A percentile compares a stretch with the other conserved stretches of the same genome.
Conservation (phyloP, 2,797 vertebrate genomes). For the Sebastiscus tertius region DNA sequence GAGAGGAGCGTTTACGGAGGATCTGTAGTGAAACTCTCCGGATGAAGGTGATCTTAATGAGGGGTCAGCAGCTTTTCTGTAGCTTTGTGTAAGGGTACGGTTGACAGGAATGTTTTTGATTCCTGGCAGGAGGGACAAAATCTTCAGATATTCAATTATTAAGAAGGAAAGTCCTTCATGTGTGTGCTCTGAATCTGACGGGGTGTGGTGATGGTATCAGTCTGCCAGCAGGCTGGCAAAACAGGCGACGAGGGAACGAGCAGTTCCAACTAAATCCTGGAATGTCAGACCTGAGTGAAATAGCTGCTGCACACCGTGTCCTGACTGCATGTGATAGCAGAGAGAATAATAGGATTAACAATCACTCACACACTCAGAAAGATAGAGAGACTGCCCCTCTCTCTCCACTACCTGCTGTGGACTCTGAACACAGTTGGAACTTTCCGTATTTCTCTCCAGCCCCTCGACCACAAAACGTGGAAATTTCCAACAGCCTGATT, state of each 20-base stretch:
- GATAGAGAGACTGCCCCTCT: slow-evolving; percentile 12
- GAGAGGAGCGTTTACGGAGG: not conserved
- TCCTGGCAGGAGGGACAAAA: not conserved
- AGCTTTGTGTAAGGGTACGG: not conserved
- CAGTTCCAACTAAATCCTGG: slow-evolving; percentile 58
- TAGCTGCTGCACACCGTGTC: slow-evolving; percentile 59
- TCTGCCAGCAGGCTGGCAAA: slow-evolving; percentile 34
- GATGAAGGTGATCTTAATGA: not conserved
- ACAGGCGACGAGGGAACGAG: slow-evolving; percentile 25
- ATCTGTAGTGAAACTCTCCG: not conserved
- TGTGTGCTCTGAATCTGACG: slow-evolving; percentile 4
- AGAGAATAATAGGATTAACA: slow-evolving; percentile 67
- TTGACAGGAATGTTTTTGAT: slow-evolving; percentile 51
- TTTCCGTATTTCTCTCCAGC: slow-evolving; percentile 53
- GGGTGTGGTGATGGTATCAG: slow-evolving; percentile 8
- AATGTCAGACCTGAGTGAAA: slow-evolving; percentile 74
- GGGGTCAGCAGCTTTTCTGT: not conserved
- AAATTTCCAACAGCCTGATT: slow-evolving; percentile 64
- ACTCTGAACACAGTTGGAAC: slow-evolving; percentile 56
- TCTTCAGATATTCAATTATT: not conserved
- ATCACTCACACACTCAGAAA: slow-evolving; percentile 24
- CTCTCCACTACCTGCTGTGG: slow-evolving; percentile 41
- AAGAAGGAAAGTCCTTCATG: slow-evolving; percentile 4
- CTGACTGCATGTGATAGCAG: slow-evolving; percentile 62
- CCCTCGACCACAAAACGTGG: slow-evolving; percentile 53